phyloP scores from a whole-genome alignment of 2,113 vertebrate genomes.

The Trichomycterus rosablanca region DNA sequence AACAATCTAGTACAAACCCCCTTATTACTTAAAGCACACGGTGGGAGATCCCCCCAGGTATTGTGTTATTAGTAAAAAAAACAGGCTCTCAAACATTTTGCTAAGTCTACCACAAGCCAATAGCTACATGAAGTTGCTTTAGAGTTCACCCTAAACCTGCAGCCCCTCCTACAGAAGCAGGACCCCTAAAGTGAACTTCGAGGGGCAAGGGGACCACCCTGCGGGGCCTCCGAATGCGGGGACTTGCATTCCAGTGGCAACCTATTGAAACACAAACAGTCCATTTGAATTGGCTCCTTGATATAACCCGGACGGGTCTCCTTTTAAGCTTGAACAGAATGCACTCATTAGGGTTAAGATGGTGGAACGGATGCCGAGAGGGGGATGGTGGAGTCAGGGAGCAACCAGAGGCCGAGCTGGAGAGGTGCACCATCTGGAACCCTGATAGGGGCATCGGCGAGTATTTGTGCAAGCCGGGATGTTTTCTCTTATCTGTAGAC shows the following conservation, averaged over 20 bases:
- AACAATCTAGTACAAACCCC: constrained; percentile 5
- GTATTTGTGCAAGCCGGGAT: constrained; percentile 37
- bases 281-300: constrained; percentile 47
- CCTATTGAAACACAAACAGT: constrained; percentile 50
- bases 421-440: constrained; percentile 41
- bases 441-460: constrained; percentile 34
- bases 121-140: constrained; percentile 9
- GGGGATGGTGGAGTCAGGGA: background rate
- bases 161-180: constrained; percentile 29
- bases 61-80: background rate
- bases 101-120: constrained; percentile 11
- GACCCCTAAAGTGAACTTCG: constrained; percentile 56
- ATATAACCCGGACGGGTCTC: constrained; percentile 27
- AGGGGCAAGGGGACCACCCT: constrained; percentile 48
- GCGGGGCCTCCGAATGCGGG: constrained; percentile 39
- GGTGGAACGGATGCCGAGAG: constrained; percentile 30
- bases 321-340: constrained; percentile 33
- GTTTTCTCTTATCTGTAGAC: constrained; percentile 36
- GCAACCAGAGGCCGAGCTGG: constrained; percentile 1
- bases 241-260: constrained; percentile 47
- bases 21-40: constrained; percentile 8
- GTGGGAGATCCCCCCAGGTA: constrained; percentile 11
- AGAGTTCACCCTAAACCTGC: constrained; percentile 29
- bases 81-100: background rate
- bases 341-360: constrained; percentile 46